Base-by-base conservation (phyloP, 2,888 invertebrate species). In the Thymelicus sylvestris region DNA sequence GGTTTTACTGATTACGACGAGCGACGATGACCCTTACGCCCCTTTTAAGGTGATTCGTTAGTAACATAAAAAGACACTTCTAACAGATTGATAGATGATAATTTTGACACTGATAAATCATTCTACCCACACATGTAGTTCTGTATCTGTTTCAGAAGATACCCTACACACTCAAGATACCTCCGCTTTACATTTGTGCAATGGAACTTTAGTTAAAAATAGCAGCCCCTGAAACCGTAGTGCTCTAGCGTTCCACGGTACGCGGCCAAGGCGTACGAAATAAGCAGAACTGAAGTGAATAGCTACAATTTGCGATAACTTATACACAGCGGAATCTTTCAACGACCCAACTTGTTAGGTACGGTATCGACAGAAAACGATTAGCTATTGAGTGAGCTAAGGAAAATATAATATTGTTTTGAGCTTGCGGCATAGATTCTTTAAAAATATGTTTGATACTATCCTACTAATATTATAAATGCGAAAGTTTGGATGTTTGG, bases 301-400 rank as follows among this genome's bases (percentile, higher is more conserved):
- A 48, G 48, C 66, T 38, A 66, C 59, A 66, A 66, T 59, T 67
- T 48, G 66, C 31, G 59, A 67, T 67, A 44, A 59, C 66, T 67
- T 57, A 67, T 47, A 67, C 66, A 57, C 59, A 59, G 66, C 59
- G 47, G 59, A 66, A 66, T 66, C 66, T 66, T 66, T 66, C 59
- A 41, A 66, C 59, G 38, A 31, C 57, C 47, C 59, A 47, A 44
- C 47, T 24, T 31, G 8, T 39, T 12, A 15, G 48, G 59, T 7
- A 15, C 8, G 5, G 8, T 15, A 24, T 44, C 1, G 44, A 44
- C 44, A 0, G 10, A 62, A 44, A 41, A 19, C 15, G 44, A 44
- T 15, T 6, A 19, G 19, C 13, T 41, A 12, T 10, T 44, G 12
- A 44, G 44, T 6, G 41, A 41, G 41, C 44, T 12, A 44, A 44